These are phyloP conservation scores for Colossoma macropomum DNA, from an alignment of 2,113 vertebrate genomes.

Conservation along the genomic window DNA sequence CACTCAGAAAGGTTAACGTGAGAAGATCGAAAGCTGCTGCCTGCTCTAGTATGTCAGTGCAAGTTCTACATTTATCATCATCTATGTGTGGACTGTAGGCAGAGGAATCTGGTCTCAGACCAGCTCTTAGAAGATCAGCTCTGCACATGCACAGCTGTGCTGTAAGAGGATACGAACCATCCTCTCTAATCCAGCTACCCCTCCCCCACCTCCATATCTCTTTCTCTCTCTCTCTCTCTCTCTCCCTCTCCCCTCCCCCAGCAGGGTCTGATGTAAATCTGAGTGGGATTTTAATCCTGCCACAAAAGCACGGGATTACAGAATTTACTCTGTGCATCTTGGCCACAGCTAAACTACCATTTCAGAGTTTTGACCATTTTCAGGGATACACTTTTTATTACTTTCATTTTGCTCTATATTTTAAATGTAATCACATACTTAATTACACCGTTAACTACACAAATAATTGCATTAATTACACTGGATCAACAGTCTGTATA, in stretches of 20 bases:
- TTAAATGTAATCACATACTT: too few species aligned
- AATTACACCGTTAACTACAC: too few species aligned
- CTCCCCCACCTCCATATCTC: slow-evolving; percentile 18
- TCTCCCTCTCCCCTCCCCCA: slow-evolving; percentile 32
- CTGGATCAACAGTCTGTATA: too few species aligned
- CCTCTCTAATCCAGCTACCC: slow-evolving; percentile 39
- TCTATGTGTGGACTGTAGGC: not conserved
- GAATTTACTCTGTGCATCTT: slow-evolving; percentile 46
- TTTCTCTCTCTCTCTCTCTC: slow-evolving; percentile 40
- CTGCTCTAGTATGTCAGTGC: not conserved
- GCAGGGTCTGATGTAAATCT: slow-evolving; percentile 45
- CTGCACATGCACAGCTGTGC: slow-evolving; percentile 47
- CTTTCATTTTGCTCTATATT: too few species aligned
- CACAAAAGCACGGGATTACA: slow-evolving; percentile 67
- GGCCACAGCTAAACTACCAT: slow-evolving; percentile 14
- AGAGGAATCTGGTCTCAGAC: not conserved
- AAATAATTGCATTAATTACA: too few species aligned
- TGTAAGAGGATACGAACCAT: slow-evolving; percentile 48
- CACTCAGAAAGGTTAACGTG: not conserved
- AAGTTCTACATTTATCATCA: not conserved
- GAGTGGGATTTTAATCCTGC: slow-evolving; percentile 71
- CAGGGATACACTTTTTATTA: too few species aligned
- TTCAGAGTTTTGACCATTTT: not conserved
- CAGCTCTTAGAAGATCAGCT: slow-evolving; percentile 26
- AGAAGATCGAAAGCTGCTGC: not conserved